Evolutionary conservation across 2,113 vertebrate species (phyloP).

Genomic region (Pavo muticus): DNA sequence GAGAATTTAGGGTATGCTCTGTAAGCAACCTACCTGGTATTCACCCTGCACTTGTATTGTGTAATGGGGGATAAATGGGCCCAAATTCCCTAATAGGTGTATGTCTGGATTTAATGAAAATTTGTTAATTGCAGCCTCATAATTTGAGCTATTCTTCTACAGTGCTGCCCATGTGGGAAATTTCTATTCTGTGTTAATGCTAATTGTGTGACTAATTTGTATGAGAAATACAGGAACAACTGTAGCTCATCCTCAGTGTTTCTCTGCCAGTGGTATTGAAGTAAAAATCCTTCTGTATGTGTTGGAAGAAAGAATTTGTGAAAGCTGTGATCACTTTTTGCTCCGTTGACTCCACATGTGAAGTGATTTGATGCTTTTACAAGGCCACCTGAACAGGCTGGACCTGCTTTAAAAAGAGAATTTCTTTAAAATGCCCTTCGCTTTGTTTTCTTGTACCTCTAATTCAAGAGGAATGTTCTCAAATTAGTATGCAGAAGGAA

Average conservation of each 20-base stretch:
- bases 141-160: not conserved
- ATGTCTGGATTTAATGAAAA: not conserved
- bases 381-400: not conserved
- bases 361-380: not conserved
- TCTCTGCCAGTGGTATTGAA: not conserved
- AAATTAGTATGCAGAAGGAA: not conserved
- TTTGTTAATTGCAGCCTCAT: not conserved
- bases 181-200: not conserved
- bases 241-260: not conserved
- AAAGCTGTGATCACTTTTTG: not conserved
- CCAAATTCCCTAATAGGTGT: not conserved
- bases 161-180: rapidly evolving
- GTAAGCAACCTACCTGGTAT: not conserved
- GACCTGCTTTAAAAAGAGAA: not conserved
- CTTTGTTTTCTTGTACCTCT: not conserved
- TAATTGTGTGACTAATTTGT: not conserved
- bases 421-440: not conserved
- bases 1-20: not conserved
- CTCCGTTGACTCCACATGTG: not conserved
- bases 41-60: not conserved
- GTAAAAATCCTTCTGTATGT: not conserved
- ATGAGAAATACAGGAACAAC: not conserved
- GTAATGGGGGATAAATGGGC: not conserved
- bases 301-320: not conserved
- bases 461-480: not conserved